Evolutionary conservation across 2,113 vertebrate species (phyloP).

Genomic region (Delphinapterus leucas): DNA sequence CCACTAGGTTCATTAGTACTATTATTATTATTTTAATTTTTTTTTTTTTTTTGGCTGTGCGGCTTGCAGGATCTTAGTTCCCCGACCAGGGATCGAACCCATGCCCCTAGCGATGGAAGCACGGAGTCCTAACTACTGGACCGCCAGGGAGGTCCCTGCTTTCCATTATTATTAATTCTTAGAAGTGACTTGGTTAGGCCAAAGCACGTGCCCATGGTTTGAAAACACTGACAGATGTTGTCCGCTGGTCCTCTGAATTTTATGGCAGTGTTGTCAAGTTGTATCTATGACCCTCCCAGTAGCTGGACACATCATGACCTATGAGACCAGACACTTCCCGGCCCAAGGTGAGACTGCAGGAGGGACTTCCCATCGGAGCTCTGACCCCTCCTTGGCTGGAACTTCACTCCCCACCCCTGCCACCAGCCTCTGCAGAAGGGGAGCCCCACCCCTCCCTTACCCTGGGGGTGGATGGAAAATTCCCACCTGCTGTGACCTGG

Average conservation of each 20-base stretch:
- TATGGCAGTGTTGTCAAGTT: neutral
- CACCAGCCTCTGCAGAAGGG: neutral
- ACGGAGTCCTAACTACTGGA: neutral
- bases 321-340: neutral
- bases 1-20: neutral
- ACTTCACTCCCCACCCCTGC: neutral
- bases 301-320: neutral
- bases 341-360: neutral
- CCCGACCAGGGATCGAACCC: neutral
- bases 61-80: neutral
- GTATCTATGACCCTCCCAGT: fast-evolving
- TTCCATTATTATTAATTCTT: neutral
- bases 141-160: neutral
- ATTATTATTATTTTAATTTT: neutral
- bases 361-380: neutral
- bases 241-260: neutral
- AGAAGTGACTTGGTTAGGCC: neutral
- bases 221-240: too few relatives aligned
- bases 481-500: neutral
- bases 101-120: neutral
- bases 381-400: neutral
- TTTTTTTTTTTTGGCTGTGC: neutral
- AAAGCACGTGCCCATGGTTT: neutral
- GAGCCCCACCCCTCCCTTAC: neutral
- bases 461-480: neutral